Conservation (phyloP, 2,113 vertebrate species). For the Plecturocebus donacophilus region DNA sequence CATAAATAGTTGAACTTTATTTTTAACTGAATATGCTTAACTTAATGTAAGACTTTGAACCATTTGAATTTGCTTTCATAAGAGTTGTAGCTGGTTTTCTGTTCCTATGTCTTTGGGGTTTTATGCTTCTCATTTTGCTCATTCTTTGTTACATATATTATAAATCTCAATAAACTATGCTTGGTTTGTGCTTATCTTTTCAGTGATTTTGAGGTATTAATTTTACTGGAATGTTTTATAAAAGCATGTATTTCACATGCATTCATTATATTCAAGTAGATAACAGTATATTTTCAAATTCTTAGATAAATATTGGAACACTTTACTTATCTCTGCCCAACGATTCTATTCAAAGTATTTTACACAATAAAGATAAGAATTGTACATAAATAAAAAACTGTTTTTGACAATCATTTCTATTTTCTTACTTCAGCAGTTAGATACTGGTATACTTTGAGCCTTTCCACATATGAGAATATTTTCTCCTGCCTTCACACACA, state of each 20-base stretch:
- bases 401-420: not conserved
- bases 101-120: not conserved
- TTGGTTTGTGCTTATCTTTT: conserved; percentile 11
- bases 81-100: not conserved
- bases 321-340: not conserved
- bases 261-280: not conserved
- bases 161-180: not conserved
- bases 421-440: not conserved
- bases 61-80: not conserved
- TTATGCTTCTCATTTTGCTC: not conserved
- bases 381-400: not conserved
- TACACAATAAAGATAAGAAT: not conserved
- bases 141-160: not conserved
- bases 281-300: not conserved
- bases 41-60: not conserved
- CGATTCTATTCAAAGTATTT: not conserved
- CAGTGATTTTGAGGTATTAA: not conserved
- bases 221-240: not conserved
- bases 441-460: not conserved
- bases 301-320: not conserved
- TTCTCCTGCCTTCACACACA: not conserved
- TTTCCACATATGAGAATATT: not conserved
- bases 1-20: not conserved
- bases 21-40: not conserved
- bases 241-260: not conserved